Percentiles rank a stretch among this genome's conserved stretches.
Conservation (phyloP, 1,140 invertebrate species). For the Chrysopa pallens region DNA sequence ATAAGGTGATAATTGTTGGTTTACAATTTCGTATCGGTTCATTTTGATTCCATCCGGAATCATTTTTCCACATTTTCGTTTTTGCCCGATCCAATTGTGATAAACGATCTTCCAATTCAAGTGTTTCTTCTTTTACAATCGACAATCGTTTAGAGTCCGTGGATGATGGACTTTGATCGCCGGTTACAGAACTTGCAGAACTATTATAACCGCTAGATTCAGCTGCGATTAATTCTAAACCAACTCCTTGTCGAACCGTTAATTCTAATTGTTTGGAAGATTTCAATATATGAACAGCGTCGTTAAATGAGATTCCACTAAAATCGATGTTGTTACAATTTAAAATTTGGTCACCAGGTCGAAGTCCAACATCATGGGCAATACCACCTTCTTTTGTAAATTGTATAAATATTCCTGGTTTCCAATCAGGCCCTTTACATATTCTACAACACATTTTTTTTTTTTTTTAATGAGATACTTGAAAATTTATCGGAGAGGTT, state of each 20-base stretch:
- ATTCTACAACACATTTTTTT: conserved; percentile 33
- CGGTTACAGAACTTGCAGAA: conserved; percentile 56
- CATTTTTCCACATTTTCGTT: conserved; percentile 13
- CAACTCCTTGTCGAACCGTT: conserved; percentile 49
- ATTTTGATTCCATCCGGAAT: conserved; percentile 28
- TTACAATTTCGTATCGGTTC: conserved; percentile 20
- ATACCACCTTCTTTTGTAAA: conserved; percentile 79
- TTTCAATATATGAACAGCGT: conserved; percentile 64
- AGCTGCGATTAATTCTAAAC: conserved; percentile 54
- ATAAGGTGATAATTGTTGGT: conserved; percentile 44
- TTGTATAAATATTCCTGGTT: conserved; percentile 76
- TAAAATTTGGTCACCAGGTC: conserved; percentile 82
- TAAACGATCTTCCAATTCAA: conserved; percentile 26
- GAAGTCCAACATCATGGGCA: conserved; percentile 67
- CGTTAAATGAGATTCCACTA: conserved; percentile 55
- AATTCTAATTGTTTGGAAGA: conserved; percentile 52
- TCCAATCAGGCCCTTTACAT: conserved; percentile 68
- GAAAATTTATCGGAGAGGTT: too few species aligned
- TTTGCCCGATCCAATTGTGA: conserved; percentile 13
- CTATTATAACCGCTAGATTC: conserved; percentile 66
- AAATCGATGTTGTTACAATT: conserved; percentile 75
- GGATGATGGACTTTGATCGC: conserved; percentile 46
- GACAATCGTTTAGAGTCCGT: conserved; percentile 41
- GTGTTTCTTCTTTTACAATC: conserved; percentile 44
- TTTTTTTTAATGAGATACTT: too few species aligned